Evolutionary conservation across 2,113 vertebrate species (phyloP), one percentile per base, ranked within the genome.

Genomic region (Drymodes brunneopygia): DNA sequence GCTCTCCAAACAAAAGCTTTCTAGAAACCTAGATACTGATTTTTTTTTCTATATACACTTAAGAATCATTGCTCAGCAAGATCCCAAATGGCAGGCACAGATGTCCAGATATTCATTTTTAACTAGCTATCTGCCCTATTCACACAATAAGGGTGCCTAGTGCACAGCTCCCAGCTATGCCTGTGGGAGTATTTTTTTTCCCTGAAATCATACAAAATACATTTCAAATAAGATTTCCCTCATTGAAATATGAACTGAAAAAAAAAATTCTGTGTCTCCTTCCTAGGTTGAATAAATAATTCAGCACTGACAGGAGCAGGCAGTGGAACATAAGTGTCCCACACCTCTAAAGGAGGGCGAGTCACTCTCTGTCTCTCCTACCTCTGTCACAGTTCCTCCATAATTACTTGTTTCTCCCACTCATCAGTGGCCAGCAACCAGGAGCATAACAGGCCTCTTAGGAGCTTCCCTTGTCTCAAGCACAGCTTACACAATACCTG

Each of bases 251-350:
- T 15, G 23, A 65, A 60, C 28, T 19, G 3, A 0, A 19, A 11
- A 21, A 36, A 25, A 11, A 29, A 11, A 8, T 10, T 10, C 15
- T 79, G 27, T 86, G 67, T 92, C 45, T 92, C 11, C 22, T 90
- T 91, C 17, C 44, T 56, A 10, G 6, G 27, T 23, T 58, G 44
- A 93, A 91, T 91, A 92, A 94, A 84, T 95, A 92, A 89, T 92
- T 89, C 69, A 92, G 27, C 40, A 86, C 2, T 0, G 2, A 67
- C 15, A 81, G 56, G 24, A 88, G 56, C 44, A 64, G 60, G n/a
- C 36, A 74, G 29, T 56, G 56, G 35, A 92, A 93, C 19, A 31
- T 31, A 33, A 73, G 35, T 69, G 57, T 42, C 83, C 64, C 65
- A 53, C 31, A 86, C 33, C 16, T 91, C 72, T 60, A 78, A 62